Evolutionary conservation across 2,113 vertebrate genomes (phyloP).

Genomic region (Varanus salvator): DNA sequence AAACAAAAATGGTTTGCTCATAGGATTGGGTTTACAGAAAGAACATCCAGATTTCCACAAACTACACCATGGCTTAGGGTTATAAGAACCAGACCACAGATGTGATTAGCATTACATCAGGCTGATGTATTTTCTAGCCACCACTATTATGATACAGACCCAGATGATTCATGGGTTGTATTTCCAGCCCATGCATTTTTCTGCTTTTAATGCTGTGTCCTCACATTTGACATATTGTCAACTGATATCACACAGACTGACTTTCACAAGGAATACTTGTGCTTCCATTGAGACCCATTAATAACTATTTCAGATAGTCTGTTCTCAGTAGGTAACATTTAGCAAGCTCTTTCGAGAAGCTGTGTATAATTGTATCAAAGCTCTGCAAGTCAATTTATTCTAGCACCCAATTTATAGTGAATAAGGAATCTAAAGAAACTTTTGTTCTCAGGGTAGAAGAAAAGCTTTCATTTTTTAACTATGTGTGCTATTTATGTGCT

Average conservation of each 20-base stretch:
- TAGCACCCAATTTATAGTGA: conserved; percentile 30
- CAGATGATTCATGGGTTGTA: conserved; percentile 47
- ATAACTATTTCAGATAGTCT: conserved; percentile 58
- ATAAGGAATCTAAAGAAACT: conserved; percentile 25
- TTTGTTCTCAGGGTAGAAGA: conserved; percentile 10
- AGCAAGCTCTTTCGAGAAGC: conserved; percentile 42
- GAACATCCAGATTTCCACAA: too few relatives aligned
- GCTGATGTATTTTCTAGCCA: conserved; percentile 12
- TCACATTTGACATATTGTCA: conserved; percentile 11
- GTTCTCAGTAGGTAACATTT: conserved; percentile 31
- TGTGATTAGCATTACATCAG: background rate
- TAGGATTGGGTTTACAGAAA: too few relatives aligned
- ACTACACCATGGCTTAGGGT: background rate
- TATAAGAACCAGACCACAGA: background rate
- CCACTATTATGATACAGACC: conserved; percentile 34
- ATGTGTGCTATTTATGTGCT: background rate
- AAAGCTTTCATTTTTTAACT: conserved; percentile 11
- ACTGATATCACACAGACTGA: conserved; percentile 33
- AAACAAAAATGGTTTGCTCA: too few relatives aligned
- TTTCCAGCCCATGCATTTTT: conserved; percentile 44
- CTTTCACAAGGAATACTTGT: conserved; percentile 30
- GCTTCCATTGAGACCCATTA: conserved; percentile 60
- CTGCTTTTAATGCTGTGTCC: conserved; percentile 5
- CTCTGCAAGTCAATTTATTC: conserved; percentile 27
- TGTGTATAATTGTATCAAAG: conserved; percentile 26